Conservation (phyloP, 2,113 vertebrate genomes). For the Myxocyprinus asiaticus region DNA sequence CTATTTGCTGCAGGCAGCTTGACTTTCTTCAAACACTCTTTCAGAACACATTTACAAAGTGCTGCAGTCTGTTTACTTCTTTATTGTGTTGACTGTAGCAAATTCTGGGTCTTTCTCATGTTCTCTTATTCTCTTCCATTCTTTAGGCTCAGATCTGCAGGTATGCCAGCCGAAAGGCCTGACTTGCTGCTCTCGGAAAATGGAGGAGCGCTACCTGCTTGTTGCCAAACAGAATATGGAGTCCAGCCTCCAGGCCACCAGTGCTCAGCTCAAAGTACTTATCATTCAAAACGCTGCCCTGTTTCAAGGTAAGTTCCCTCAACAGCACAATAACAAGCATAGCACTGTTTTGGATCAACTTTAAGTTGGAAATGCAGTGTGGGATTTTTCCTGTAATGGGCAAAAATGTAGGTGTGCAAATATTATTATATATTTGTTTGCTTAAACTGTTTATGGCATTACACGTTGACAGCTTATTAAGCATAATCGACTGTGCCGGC, state of each 20-base stretch:
- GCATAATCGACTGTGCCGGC: no score
- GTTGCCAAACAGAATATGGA: constrained; percentile 88
- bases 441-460: no score
- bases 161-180: constrained; percentile 90
- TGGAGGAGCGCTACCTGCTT: constrained; percentile 94
- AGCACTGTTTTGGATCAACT: no score
- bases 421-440: no score
- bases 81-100: constrained; percentile 12
- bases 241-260: constrained; percentile 89
- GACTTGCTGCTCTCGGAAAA: constrained; percentile 93
- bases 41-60: constrained; percentile 18
- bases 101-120: no score
- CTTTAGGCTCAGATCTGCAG: constrained; percentile 91
- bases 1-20: constrained; percentile 22
- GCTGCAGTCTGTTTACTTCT: constrained; percentile 31
- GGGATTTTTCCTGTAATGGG: no score
- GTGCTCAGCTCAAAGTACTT: constrained; percentile 89
- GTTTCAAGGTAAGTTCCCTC: constrained; percentile 86
- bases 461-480: no score
- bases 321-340: no score
- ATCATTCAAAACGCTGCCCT: constrained; percentile 94
- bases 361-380: no score
- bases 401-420: no score
- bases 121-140: background rate
- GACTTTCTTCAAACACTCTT: constrained; percentile 34